Conservation (phyloP, 2,113 vertebrate species). For the Acrocephalus kingi region DNA sequence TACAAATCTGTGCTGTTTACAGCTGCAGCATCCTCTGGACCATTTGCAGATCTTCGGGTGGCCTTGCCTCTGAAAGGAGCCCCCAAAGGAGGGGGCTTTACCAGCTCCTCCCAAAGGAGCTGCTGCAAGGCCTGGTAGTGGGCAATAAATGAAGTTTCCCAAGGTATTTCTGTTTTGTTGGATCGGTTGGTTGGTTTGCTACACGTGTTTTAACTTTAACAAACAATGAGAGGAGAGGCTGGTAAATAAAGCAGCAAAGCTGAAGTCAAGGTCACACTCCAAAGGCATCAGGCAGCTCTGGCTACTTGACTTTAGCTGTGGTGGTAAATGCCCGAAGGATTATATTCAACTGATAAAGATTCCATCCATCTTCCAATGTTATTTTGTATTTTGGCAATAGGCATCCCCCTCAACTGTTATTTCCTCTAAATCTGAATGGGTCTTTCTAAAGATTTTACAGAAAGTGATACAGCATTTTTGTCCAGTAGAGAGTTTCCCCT, state of each 20-base stretch:
- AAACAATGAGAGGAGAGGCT: neutral
- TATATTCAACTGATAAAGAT: neutral
- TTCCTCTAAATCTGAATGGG: neutral
- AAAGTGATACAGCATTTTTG: neutral
- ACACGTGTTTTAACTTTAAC: neutral
- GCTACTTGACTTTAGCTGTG: neutral
- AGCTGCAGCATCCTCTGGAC: neutral
- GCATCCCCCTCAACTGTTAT: neutral
- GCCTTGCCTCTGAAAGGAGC: neutral
- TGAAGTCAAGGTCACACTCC: neutral
- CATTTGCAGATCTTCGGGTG: neutral
- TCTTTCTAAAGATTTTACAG: neutral
- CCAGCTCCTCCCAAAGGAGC: neutral
- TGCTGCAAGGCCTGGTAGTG: neutral
- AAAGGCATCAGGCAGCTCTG: neutral
- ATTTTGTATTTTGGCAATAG: neutral
- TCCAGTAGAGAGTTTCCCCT: neutral
- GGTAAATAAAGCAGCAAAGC: neutral
- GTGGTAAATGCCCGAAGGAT: neutral
- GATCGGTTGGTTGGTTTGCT: neutral
- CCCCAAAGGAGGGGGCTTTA: neutral
- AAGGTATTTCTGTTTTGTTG: neutral
- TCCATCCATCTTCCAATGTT: neutral
- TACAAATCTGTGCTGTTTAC: neutral
- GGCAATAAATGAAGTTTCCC: neutral